Evolutionary conservation across 2,888 invertebrate genomes (phyloP).

Genomic region (Spatulosminthurus flaviceps): DNA sequence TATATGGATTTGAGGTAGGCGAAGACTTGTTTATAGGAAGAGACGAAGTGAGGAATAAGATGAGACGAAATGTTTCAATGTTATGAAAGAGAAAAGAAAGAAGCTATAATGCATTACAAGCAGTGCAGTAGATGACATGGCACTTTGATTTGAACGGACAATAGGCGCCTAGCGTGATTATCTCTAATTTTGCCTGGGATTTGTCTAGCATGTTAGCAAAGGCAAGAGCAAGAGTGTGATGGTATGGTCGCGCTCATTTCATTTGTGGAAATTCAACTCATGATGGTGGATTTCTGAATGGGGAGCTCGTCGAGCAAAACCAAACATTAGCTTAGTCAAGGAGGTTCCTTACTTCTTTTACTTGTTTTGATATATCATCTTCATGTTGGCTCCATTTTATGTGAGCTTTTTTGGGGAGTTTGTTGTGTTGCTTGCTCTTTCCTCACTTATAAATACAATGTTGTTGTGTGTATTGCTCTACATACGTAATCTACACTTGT

Average conservation of each 20-base stretch:
- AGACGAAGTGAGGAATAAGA: conserved; percentile 27
- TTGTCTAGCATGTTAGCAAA: conserved; percentile 47
- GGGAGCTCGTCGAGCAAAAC: conserved; percentile 37
- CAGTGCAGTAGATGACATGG: conserved; percentile 55
- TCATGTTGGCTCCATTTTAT: conserved; percentile 21
- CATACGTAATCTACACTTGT: too few species aligned
- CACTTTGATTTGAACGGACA: conserved; percentile 59
- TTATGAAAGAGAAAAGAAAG: conserved; percentile 32
- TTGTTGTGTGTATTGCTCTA: too few species aligned
- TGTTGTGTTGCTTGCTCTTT: conserved; percentile 1
- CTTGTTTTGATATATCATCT: conserved; percentile 9
- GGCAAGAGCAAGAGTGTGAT: conserved; percentile 3
- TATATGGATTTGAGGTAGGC: background rate
- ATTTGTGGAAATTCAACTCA: conserved; percentile 49
- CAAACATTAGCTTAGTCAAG: conserved; percentile 41
- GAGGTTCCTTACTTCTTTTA: conserved; percentile 11
- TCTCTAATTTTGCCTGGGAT: conserved; percentile 59
- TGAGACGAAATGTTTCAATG: conserved; percentile 40
- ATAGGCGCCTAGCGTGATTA: conserved; percentile 60
- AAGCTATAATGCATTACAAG: conserved; percentile 44
- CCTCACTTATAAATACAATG: too few species aligned
- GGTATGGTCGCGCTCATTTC: conserved; percentile 49
- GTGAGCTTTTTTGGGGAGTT: background rate
- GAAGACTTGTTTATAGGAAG: background rate
- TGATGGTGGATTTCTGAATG: conserved; percentile 40